phyloP scores from a whole-genome alignment of 2,797 vertebrate species.

The Sitta carolinensis region DNA sequence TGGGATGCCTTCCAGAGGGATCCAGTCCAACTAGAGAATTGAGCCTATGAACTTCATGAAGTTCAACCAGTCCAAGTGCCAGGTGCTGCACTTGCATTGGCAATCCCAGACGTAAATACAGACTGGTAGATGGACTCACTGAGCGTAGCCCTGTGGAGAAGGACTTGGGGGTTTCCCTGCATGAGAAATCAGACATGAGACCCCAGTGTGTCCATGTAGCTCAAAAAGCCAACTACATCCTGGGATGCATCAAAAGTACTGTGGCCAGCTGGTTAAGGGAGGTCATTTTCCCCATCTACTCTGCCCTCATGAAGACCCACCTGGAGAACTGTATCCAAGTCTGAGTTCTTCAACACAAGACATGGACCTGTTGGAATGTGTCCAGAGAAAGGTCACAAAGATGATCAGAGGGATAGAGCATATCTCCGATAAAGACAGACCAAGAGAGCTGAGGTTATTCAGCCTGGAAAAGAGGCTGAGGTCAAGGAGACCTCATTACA shows the following conservation, averaged over 20 bases:
- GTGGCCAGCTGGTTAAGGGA: background rate
- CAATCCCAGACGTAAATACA: background rate
- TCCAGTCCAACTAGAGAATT: background rate
- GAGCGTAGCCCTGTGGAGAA: fast-evolving
- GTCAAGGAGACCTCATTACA: background rate
- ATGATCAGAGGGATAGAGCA: background rate
- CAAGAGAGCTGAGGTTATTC: background rate
- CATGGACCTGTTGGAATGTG: background rate
- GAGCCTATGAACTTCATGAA: background rate
- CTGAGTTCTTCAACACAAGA: background rate
- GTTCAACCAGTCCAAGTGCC: background rate
- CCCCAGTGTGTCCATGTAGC: fast-evolving
- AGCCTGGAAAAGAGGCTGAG: background rate
- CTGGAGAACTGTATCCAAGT: background rate
- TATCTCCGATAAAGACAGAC: background rate
- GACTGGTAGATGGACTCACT: background rate
- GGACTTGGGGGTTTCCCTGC: background rate
- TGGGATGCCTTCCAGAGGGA: background rate
- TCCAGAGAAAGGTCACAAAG: background rate
- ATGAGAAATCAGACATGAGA: background rate
- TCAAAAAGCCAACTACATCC: background rate
- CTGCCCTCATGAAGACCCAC: background rate
- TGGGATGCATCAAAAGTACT: background rate
- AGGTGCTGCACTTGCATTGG: background rate
- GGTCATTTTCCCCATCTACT: background rate